Base-by-base conservation (phyloP, 2,888 invertebrate species). In the Latheticus oryzae region DNA sequence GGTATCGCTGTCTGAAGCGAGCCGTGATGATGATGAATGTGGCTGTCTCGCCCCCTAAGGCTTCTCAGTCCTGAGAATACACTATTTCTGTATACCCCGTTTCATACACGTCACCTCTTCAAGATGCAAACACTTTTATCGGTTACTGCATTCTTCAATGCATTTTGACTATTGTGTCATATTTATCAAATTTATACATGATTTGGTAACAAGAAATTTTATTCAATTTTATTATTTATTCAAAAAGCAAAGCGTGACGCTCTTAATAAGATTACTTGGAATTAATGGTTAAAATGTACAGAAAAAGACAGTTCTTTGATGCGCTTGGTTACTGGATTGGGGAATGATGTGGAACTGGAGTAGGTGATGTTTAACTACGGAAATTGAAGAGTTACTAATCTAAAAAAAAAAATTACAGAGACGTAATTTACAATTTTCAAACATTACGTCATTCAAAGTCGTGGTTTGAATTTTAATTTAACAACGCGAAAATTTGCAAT, bases 21-120 rank as follows among this genome's bases (percentile, higher is more conserved):
- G 67, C 70, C 68, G 70, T 72, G 74, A 74, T 72, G 74, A 74
- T 73, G 74, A 74, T 74, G 73, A 73, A 74, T 73, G 73, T 73
- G 70, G 66, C 67, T 70, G 71, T 71, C 73, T 67, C 65, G 60
- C 61, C 65, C 63, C 65, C 65, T 64, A 45, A 52, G 60, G 55
- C 58, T 57, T 58, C 61, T 60, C 56, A 50, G 60, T 56, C 47
- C 62, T 56, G 58, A 56, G n/a, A n/a, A 38, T 38, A 21, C 38
- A 21, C 23, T 23, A 21, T 38, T 21, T 33, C 11, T 15, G n/a
- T n/a, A n/a, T n/a, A n/a, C 11, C 9, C 38, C 19, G 7, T 1
- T 30, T 17, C 19, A 16, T 23, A 15, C 48, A n/a, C 21, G 17
- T 32, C 28, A 12, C 26, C 33, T 9, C 16, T 17, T 52, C 47